Evolutionary conservation across 2,113 vertebrate species (phyloP).

Genomic region (Silurus meridionalis): DNA sequence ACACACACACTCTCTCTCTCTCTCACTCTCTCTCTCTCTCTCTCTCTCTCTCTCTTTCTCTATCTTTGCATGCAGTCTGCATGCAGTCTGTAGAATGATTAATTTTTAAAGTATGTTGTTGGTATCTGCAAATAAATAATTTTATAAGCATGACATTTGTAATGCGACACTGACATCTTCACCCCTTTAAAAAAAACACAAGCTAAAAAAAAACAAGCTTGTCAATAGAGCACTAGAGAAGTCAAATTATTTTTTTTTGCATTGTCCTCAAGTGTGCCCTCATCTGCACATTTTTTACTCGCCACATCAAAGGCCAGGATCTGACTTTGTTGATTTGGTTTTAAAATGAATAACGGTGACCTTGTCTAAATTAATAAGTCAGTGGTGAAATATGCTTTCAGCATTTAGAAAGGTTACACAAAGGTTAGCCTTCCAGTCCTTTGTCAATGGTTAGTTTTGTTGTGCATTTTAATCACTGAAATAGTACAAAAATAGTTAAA

Average conservation of each 20-base stretch:
- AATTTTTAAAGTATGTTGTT: slow-evolving; percentile 43
- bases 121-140: too few relatives aligned
- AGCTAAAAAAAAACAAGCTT: slow-evolving; percentile 34
- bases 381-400: slow-evolving; percentile 61
- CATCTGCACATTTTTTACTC: slow-evolving; percentile 55
- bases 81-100: slow-evolving; percentile 45
- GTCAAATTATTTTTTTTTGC: slow-evolving; percentile 48
- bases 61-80: background rate
- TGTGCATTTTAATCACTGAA: background rate
- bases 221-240: slow-evolving; percentile 58
- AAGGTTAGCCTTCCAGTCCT: slow-evolving; percentile 56
- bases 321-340: slow-evolving; percentile 58
- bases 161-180: slow-evolving; percentile 42
- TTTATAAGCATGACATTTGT: too few relatives aligned
- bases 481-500: background rate
- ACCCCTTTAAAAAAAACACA: slow-evolving; percentile 39
- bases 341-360: slow-evolving; percentile 61
- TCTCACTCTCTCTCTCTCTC: background rate
- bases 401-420: slow-evolving; percentile 59
- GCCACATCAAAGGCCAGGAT: slow-evolving; percentile 60
- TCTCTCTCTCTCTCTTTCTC: background rate
- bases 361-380: slow-evolving; percentile 65
- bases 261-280: slow-evolving; percentile 47
- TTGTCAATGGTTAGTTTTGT: background rate
- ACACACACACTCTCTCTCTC: background rate